phyloP scores from a whole-genome alignment of 2,888 invertebrate species.

The Leptopilina drosophilae region DNA sequence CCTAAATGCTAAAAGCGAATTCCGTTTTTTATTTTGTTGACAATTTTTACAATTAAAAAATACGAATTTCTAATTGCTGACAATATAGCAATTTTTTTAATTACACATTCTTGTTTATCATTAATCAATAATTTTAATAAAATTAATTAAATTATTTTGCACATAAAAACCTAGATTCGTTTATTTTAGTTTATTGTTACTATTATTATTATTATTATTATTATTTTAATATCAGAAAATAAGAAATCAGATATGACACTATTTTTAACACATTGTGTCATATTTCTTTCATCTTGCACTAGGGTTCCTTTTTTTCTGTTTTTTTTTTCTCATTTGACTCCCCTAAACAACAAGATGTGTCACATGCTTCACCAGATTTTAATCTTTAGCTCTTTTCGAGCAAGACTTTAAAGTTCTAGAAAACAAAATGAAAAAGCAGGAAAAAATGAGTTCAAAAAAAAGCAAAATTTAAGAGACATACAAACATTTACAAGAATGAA shows the following conservation, averaged over 20 bases:
- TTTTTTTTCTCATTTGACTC: slow-evolving; percentile 16
- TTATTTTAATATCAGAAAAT: background rate
- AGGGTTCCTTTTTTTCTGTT: background rate
- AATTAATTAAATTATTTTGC: too few relatives aligned
- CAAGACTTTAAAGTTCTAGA: slow-evolving; percentile 12
- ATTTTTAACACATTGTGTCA: too few relatives aligned
- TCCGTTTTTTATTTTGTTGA: too few relatives aligned
- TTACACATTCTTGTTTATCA: too few relatives aligned
- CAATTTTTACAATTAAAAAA: too few relatives aligned
- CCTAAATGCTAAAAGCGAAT: background rate
- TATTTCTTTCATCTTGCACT: background rate
- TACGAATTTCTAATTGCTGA: too few relatives aligned
- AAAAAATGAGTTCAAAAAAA: background rate
- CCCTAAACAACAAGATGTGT: background rate
- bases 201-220: background rate
- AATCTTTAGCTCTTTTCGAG: slow-evolving; percentile 25
- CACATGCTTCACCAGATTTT: slow-evolving; percentile 38
- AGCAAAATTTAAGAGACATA: slow-evolving; percentile 9
- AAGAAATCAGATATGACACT: background rate
- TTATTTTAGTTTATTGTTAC: too few relatives aligned
- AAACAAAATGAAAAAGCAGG: background rate
- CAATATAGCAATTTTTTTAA: too few relatives aligned
- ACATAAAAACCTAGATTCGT: too few relatives aligned
- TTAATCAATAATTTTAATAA: background rate
- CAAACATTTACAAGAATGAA: background rate